Conservation (phyloP, 2,113 vertebrate species). For the Gasterosteus aculeatus region DNA sequence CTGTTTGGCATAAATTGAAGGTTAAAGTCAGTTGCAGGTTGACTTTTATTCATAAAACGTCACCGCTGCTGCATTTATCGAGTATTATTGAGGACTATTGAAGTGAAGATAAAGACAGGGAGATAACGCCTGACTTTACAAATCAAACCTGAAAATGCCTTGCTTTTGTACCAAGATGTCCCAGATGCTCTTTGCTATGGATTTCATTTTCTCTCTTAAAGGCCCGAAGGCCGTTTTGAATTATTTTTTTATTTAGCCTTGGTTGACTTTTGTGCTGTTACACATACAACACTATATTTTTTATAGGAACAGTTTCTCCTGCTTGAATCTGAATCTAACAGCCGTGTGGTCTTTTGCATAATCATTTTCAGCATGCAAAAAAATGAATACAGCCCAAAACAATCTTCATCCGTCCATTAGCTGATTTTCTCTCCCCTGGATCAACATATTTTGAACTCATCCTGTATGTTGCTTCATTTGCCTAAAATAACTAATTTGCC, state of each 20-base stretch:
- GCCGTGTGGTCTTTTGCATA: neutral
- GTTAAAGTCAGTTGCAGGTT: slow-evolving; percentile 42
- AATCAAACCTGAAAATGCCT: slow-evolving; percentile 55
- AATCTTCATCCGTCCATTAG: neutral
- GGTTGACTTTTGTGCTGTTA: slow-evolving; percentile 8
- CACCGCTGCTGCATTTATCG: slow-evolving; percentile 49
- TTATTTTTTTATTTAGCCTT: slow-evolving; percentile 48
- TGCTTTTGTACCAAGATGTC: slow-evolving; percentile 46
- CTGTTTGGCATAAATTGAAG: slow-evolving; percentile 36
- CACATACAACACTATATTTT: neutral
- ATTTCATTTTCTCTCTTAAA: slow-evolving; percentile 57
- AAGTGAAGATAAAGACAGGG: slow-evolving; percentile 51
- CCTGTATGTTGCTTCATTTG: slow-evolving; percentile 51
- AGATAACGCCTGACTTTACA: slow-evolving; percentile 52
- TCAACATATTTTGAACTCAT: slow-evolving; percentile 11
- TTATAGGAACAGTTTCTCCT: neutral
- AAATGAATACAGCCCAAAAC: neutral
- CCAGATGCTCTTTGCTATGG: slow-evolving; percentile 43
- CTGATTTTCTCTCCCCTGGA: slow-evolving; percentile 5
- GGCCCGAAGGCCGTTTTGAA: slow-evolving; percentile 49
- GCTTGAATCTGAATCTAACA: neutral
- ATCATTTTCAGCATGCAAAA: neutral
- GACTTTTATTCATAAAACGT: slow-evolving; percentile 35
- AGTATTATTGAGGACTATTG: slow-evolving; percentile 40
- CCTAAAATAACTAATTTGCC: slow-evolving; percentile 50